Conservation (phyloP, 2,113 vertebrate species). For the Chaenogobius annularis region DNA sequence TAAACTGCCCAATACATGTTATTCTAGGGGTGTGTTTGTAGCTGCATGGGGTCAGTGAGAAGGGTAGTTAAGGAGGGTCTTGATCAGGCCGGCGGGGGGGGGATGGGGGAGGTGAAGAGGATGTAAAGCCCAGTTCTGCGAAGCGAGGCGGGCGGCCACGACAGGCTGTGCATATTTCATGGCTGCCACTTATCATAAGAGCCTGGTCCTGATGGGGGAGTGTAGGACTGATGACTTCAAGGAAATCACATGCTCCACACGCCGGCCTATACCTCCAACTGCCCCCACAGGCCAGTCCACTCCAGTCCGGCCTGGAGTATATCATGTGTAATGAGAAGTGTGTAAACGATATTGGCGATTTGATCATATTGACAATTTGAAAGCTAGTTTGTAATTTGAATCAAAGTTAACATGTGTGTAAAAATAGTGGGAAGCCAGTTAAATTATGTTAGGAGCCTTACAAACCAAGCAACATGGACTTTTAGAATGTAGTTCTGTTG, state of each 20-base stretch:
- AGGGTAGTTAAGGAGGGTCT: slow-evolving; percentile 32
- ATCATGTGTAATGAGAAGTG: too few relatives aligned
- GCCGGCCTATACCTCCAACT: slow-evolving; percentile 26
- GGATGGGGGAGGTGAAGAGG: slow-evolving; percentile 25
- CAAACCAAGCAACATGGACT: too few relatives aligned
- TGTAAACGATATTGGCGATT: too few relatives aligned
- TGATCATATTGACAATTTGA: too few relatives aligned
- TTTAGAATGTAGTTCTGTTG: too few relatives aligned
- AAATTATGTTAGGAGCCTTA: too few relatives aligned
- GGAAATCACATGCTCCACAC: slow-evolving; percentile 68
- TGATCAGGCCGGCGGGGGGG: slow-evolving; percentile 17
- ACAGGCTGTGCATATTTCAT: slow-evolving; percentile 80
- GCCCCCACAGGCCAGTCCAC: neutral
- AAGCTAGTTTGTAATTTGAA: too few relatives aligned
- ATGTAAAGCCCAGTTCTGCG: slow-evolving; percentile 33
- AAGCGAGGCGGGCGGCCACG: slow-evolving; percentile 57
- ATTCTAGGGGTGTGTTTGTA: neutral
- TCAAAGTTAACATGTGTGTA: too few relatives aligned
- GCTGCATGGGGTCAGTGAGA: slow-evolving; percentile 10
- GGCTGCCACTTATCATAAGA: slow-evolving; percentile 78
- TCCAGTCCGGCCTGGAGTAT: too few relatives aligned
- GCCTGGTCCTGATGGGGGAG: slow-evolving; percentile 67
- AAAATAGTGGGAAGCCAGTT: too few relatives aligned
- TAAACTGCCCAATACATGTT: neutral
- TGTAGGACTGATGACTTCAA: slow-evolving; percentile 67